Conservation (phyloP, 2,888 invertebrate species). For the Microctonus brassicae region DNA sequence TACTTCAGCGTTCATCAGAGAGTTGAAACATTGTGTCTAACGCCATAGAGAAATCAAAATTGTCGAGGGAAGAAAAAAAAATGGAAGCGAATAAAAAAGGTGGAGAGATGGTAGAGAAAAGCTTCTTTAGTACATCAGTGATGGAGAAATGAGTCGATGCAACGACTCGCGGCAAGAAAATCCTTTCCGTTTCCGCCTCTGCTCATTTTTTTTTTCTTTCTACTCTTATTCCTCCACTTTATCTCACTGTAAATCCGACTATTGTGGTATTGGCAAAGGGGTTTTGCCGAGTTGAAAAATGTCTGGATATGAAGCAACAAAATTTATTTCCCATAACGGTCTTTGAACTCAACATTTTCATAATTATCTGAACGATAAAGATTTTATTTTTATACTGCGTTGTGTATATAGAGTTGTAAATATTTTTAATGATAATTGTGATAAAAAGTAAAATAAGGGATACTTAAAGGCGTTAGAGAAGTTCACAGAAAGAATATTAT, state of each 20-base stretch:
- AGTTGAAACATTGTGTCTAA: conserved; percentile 13
- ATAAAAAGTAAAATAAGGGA: background rate
- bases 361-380: background rate
- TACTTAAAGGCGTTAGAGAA: background rate
- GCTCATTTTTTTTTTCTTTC: background rate
- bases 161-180: conserved; percentile 27
- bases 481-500: background rate
- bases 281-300: background rate
- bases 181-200: conserved; percentile 18
- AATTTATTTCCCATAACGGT: background rate
- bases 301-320: background rate
- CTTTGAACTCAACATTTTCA: background rate
- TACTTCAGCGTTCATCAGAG: background rate
- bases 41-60: conserved; percentile 10
- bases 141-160: conserved; percentile 15
- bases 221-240: background rate
- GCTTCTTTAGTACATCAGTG: conserved; percentile 12
- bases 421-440: background rate
- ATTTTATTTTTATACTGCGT: background rate
- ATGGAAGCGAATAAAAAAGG: background rate
- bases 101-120: conserved; percentile 1
- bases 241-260: background rate
- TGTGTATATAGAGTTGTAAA: background rate
- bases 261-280: background rate
- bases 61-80: background rate